These are phyloP conservation scores for Trichechus manatus DNA, from an alignment of 2,113 vertebrate genomes.

Conservation along the genomic window DNA sequence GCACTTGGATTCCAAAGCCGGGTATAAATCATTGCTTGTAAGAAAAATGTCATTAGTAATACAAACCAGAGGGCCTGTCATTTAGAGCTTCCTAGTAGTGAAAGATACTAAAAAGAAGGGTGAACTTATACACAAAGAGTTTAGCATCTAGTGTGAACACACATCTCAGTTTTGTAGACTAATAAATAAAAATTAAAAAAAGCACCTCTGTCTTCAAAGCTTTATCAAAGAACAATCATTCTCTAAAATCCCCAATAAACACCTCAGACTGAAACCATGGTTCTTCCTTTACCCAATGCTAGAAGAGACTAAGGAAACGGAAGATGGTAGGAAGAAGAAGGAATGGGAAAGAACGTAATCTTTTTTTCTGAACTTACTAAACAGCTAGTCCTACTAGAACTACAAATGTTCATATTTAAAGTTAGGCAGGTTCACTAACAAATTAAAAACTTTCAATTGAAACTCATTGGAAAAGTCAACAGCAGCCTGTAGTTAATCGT, in stretches of 20 bases:
- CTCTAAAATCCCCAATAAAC: conserved; percentile 55
- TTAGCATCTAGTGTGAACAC: background rate
- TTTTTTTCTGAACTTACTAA: background rate
- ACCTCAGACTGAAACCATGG: background rate
- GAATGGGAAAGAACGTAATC: conserved; percentile 40
- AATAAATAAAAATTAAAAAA: conserved; percentile 47
- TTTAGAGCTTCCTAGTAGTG: background rate
- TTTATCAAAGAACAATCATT: conserved; percentile 60
- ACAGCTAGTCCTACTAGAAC: background rate
- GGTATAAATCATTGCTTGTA: background rate
- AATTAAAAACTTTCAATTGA: background rate
- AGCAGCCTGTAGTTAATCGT: background rate
- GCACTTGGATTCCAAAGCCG: background rate
- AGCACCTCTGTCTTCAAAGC: conserved; percentile 47
- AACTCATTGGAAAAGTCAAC: background rate
- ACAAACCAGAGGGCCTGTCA: background rate
- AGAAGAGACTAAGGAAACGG: background rate
- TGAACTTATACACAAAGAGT: background rate
- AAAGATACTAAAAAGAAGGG: background rate
- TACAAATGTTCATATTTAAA: conserved; percentile 55
- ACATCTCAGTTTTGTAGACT: background rate
- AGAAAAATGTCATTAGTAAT: background rate
- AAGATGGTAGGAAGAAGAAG: background rate
- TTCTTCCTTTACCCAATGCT: background rate
- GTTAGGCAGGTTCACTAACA: background rate